Conservation (phyloP, 2,113 vertebrate genomes). For the Pomatostomus ruficeps region DNA sequence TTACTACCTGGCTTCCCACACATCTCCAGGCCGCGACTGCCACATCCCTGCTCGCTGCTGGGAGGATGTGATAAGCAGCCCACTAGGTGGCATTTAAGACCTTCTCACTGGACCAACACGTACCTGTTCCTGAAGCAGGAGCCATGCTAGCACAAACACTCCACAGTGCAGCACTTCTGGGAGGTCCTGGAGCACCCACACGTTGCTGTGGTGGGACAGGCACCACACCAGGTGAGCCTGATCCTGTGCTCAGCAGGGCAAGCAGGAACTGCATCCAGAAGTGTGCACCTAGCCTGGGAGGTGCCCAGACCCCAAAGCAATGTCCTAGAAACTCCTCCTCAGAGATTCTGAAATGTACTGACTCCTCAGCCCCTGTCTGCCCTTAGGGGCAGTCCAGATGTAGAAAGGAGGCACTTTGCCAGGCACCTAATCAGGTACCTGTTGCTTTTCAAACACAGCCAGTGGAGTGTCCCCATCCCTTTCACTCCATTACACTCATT, state of each 20-base stretch:
- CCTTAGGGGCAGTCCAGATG: neutral
- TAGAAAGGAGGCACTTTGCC: neutral
- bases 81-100: conserved; percentile 58
- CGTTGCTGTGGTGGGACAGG: neutral
- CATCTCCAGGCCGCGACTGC: neutral
- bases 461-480: neutral
- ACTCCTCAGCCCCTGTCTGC: neutral
- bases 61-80: neutral
- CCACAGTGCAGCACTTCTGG: neutral
- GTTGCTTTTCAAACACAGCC: neutral
- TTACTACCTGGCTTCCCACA: neutral
- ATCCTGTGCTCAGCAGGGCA: neutral
- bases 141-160: fast-evolving
- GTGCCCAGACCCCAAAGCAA: neutral
- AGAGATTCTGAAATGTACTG: neutral
- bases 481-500: neutral
- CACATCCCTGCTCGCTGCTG: neutral
- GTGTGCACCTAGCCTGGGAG: neutral
- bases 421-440: neutral
- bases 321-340: neutral
- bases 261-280: neutral
- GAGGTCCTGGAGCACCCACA: neutral
- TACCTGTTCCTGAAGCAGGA: neutral
- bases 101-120: neutral
- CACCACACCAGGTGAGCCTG: neutral